Conservation (phyloP, 2,113 vertebrate genomes). For the Empidonax traillii region DNA sequence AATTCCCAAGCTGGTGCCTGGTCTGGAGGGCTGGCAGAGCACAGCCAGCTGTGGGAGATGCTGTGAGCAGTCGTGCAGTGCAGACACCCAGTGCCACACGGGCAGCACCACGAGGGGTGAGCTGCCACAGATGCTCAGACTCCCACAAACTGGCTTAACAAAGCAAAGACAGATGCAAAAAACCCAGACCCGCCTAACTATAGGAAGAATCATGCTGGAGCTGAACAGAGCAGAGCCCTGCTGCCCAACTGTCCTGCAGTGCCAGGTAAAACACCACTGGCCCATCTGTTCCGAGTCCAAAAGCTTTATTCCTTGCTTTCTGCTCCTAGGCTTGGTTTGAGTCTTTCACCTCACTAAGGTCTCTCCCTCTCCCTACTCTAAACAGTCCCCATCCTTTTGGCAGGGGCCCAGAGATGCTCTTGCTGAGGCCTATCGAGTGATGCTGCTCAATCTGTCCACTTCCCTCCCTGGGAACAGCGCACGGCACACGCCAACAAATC, state of each 20-base stretch:
- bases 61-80: neutral
- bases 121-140: neutral
- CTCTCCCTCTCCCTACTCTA: conserved; percentile 14
- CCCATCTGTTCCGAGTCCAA: accelerated
- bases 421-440: neutral
- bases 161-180: neutral
- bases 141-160: neutral
- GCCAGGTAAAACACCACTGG: neutral
- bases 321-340: neutral
- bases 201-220: neutral
- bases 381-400: conserved; percentile 36
- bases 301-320: neutral
- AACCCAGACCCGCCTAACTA: neutral
- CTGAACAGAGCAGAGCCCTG: neutral
- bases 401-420: conserved; percentile 13
- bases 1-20: accelerated
- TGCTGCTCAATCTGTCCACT: neutral
- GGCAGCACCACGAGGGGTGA: accelerated
- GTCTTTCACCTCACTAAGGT: neutral
- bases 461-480: neutral
- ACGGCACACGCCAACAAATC: neutral
- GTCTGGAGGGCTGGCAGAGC: neutral
- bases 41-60: neutral
- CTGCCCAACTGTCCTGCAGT: neutral
- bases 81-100: neutral